Percentiles rank a stretch among this genome's conserved stretches.
phyloP scores from a whole-genome alignment of 2,113 vertebrate species.

The Indri indri region DNA sequence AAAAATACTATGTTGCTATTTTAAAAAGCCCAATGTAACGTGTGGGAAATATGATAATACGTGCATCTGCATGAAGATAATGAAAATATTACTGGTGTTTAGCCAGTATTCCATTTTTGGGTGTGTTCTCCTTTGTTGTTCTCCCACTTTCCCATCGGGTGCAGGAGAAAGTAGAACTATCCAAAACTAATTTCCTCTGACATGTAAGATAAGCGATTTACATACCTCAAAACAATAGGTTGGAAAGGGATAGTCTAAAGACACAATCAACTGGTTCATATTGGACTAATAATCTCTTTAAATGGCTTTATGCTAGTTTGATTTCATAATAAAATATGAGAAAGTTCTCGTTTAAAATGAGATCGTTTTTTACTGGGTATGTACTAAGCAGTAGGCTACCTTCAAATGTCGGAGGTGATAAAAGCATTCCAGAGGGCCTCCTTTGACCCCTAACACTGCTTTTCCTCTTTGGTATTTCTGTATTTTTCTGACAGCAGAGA shows the following conservation, averaged over 20 bases:
- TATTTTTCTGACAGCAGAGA: background rate
- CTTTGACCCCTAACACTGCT: background rate
- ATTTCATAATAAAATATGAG: constrained; percentile 16
- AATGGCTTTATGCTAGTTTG: constrained; percentile 30
- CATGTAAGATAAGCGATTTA: background rate
- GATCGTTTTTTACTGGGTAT: background rate
- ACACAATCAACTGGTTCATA: constrained; percentile 58
- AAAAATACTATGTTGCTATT: background rate
- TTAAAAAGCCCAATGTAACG: background rate
- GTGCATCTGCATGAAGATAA: background rate
- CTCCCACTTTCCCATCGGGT: background rate
- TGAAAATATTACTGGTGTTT: background rate
- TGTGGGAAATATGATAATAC: background rate
- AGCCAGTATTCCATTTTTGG: background rate
- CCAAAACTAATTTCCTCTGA: background rate
- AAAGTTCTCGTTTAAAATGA: constrained; percentile 60
- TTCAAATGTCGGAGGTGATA: background rate
- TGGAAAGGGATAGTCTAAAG: background rate
- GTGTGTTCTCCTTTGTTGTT: background rate
- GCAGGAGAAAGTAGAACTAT: background rate
- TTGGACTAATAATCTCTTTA: constrained; percentile 64
- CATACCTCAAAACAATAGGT: background rate
- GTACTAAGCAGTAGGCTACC: constrained; percentile 2
- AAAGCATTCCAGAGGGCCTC: background rate
- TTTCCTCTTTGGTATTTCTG: background rate